Evolutionary conservation across 2,888 invertebrate genomes (phyloP).

Genomic region (Melanostoma mellinum): DNA sequence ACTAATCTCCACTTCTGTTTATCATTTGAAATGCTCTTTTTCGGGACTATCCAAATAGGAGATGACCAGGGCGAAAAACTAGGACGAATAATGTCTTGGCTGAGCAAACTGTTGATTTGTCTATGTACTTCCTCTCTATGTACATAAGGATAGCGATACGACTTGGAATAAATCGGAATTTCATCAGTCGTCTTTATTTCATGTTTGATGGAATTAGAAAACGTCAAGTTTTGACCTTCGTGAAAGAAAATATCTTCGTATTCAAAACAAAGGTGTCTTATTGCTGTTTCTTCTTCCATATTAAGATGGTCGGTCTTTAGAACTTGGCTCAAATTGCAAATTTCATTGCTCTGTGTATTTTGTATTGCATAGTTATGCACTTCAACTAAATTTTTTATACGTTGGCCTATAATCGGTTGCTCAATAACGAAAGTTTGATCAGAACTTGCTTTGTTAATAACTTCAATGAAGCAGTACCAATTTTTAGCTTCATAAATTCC

Average conservation of each 20-base stretch:
- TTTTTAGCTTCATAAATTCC: constrained; percentile 43
- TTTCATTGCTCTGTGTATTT: constrained; percentile 8
- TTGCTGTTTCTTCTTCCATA: constrained; percentile 34
- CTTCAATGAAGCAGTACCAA: constrained; percentile 44
- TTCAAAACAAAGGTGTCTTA: constrained; percentile 3
- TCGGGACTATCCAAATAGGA: constrained; percentile 26
- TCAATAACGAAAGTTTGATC: constrained; percentile 43
- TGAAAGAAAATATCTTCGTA: too few species aligned
- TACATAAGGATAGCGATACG: too few species aligned
- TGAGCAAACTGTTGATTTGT: not conserved
- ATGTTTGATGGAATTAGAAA: too few species aligned
- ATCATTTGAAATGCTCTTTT: constrained; percentile 19
- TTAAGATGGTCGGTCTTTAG: constrained; percentile 40
- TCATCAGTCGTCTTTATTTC: too few species aligned
- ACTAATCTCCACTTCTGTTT: constrained; percentile 36
- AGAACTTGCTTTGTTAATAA: constrained; percentile 21
- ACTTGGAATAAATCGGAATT: too few species aligned
- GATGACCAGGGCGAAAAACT: constrained; percentile 28
- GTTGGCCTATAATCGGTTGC: constrained; percentile 44
- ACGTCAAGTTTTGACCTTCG: too few species aligned
- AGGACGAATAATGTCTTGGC: constrained; percentile 21
- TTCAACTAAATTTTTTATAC: constrained; percentile 23
- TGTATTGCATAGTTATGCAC: constrained; percentile 25
- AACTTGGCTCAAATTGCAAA: not conserved
- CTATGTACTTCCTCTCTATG: too few species aligned